Conservation (phyloP, 2,113 vertebrate genomes). For the Epinephelus moara region DNA sequence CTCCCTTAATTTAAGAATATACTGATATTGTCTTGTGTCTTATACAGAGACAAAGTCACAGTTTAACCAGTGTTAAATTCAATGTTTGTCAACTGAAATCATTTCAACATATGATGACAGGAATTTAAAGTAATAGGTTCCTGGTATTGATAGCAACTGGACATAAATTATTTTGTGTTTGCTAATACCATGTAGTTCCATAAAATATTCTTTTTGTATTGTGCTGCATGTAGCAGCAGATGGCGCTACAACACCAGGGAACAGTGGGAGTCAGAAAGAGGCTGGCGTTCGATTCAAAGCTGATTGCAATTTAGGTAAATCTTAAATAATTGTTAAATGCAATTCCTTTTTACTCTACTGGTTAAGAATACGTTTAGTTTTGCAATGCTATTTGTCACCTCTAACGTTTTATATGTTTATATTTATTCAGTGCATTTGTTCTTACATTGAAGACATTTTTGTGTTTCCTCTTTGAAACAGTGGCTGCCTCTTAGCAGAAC, state of each 20-base stretch:
- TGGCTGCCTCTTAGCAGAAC: conserved; percentile 45
- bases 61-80: conserved; percentile 32
- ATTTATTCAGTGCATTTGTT: conserved; percentile 59
- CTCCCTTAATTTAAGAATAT: conserved; percentile 47
- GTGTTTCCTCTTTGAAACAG: conserved; percentile 40
- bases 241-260: conserved; percentile 89
- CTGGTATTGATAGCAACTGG: conserved; percentile 32
- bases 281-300: conserved; percentile 86
- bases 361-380: conserved; percentile 69
- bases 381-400: conserved; percentile 53
- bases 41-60: conserved; percentile 29
- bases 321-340: conserved; percentile 71
- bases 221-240: conserved; percentile 87
- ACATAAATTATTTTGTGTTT: conserved; percentile 60
- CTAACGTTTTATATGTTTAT: conserved; percentile 46
- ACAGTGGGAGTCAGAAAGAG: conserved; percentile 83
- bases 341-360: conserved; percentile 51
- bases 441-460: conserved; percentile 45
- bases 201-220: conserved; percentile 83
- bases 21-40: conserved; percentile 58
- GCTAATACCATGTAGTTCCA: conserved; percentile 67
- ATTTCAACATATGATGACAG: conserved; percentile 31
- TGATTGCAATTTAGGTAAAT: conserved; percentile 86
- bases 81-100: conserved; percentile 28
- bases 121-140: conserved; percentile 36